Conservation (phyloP, 2,797 vertebrate species). For the Leptoclinus maculatus region DNA sequence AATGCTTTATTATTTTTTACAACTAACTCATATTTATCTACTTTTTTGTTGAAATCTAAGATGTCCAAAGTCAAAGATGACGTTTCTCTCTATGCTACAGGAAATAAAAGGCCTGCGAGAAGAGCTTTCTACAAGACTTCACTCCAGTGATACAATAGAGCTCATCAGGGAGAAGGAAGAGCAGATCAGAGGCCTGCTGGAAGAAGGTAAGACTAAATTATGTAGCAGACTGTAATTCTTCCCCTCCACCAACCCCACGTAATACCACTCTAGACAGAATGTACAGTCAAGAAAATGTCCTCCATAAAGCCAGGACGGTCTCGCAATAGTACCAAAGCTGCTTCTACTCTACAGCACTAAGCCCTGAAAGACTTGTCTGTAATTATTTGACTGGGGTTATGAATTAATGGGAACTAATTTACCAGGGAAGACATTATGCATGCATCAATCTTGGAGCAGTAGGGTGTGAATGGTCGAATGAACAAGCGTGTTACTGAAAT, state of each 20-base stretch:
- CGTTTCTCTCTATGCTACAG: slow-evolving; percentile 72
- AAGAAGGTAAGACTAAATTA: slow-evolving; percentile 87
- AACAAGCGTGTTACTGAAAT: not conserved
- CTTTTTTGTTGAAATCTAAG: not conserved
- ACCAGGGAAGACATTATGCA: not conserved
- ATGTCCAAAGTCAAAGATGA: not conserved
- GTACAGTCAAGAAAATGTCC: not conserved
- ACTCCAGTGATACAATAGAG: slow-evolving; percentile 92
- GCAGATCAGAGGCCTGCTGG: slow-evolving; percentile 95
- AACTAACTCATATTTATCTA: not conserved
- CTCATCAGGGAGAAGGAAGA: slow-evolving; percentile 97
- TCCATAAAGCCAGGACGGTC: not conserved
- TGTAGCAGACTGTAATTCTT: not conserved
- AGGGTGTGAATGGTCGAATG: not conserved
- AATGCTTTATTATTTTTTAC: not conserved
- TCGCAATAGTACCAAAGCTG: not conserved
- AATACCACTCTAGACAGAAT: not conserved
- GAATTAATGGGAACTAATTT: not conserved
- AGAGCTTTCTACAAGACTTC: slow-evolving; percentile 92
- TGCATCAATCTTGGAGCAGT: not conserved
- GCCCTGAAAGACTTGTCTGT: not conserved
- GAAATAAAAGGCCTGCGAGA: slow-evolving; percentile 94
- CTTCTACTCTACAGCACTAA: not conserved
- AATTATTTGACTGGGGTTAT: not conserved
- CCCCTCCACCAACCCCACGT: not conserved